Conservation (phyloP, 92 coral and sea anemone genomes). For the Porites rus region DNA sequence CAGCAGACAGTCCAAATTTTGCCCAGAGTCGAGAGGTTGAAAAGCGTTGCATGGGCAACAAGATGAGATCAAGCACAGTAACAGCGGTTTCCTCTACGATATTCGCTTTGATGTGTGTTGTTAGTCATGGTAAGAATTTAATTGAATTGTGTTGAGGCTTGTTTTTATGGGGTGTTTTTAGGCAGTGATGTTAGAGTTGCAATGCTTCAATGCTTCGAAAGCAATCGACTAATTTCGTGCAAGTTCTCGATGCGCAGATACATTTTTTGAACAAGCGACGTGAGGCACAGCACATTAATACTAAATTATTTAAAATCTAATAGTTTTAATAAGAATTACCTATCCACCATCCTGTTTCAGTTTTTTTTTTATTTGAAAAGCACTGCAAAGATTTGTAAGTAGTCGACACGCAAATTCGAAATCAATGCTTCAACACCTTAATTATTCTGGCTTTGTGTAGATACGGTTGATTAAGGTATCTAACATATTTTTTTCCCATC, state of each 20-base stretch:
- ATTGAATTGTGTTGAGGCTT: neutral
- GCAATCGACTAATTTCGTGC: neutral
- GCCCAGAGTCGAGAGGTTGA: neutral
- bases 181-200: neutral
- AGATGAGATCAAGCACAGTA: constrained; percentile 14
- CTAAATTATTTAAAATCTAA: too few species aligned
- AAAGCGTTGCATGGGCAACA: neutral
- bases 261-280: too few species aligned
- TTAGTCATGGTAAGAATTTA: constrained; percentile 22
- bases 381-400: too few species aligned
- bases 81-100: neutral
- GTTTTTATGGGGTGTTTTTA: neutral
- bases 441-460: too few species aligned
- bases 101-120: constrained; percentile 6
- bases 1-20: neutral
- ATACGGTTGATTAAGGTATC: too few species aligned
- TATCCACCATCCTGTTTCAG: too few species aligned
- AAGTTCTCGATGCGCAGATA: neutral
- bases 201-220: neutral
- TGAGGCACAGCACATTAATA: too few species aligned
- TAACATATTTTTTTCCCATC: too few species aligned
- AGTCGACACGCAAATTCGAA: too few species aligned
- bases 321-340: too few species aligned
- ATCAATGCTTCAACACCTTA: too few species aligned
- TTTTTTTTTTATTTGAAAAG: too few species aligned